These are phyloP conservation scores for Drosophila macrospina DNA, from an alignment of 2,888 invertebrate genomes.

Conservation along the genomic window DNA sequence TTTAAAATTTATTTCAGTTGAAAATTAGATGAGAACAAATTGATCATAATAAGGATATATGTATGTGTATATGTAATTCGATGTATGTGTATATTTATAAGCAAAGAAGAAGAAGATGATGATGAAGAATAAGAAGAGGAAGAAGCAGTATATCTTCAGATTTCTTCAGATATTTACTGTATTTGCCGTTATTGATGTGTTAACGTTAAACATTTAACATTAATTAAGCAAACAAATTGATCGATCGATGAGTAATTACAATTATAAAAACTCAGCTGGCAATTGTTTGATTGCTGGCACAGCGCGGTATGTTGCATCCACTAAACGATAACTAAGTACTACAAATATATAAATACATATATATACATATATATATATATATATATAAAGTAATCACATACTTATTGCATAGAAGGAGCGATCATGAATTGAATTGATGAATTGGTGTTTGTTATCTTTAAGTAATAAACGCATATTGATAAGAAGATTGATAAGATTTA, in stretches of 20 bases:
- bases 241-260: conserved; percentile 35
- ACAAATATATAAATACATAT: conserved; percentile 29
- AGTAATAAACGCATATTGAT: conserved; percentile 41
- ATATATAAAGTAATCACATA: conserved; percentile 31
- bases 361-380: conserved; percentile 29
- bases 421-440: conserved; percentile 45
- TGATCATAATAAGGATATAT: conserved; percentile 13
- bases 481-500: conserved; percentile 6
- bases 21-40: neutral
- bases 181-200: conserved; percentile 79
- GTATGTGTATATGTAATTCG: conserved; percentile 38
- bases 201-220: conserved; percentile 46
- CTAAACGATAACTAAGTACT: conserved; percentile 71
- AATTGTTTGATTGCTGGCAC: conserved; percentile 65
- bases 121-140: too few species aligned
- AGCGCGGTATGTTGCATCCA: conserved; percentile 81
- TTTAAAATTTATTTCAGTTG: conserved; percentile 9
- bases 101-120: too few species aligned
- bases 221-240: conserved; percentile 27
- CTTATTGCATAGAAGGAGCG: conserved; percentile 15
- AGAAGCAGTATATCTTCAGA: too few species aligned
- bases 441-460: conserved; percentile 49
- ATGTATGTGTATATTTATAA: conserved; percentile 52
- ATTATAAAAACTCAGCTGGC: conserved; percentile 69
- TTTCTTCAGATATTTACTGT: conserved; percentile 66